Percentiles rank a stretch among this genome's conserved stretches.
phyloP scores from a whole-genome alignment of 1,140 invertebrate genomes.

The Drosophila repleta region DNA sequence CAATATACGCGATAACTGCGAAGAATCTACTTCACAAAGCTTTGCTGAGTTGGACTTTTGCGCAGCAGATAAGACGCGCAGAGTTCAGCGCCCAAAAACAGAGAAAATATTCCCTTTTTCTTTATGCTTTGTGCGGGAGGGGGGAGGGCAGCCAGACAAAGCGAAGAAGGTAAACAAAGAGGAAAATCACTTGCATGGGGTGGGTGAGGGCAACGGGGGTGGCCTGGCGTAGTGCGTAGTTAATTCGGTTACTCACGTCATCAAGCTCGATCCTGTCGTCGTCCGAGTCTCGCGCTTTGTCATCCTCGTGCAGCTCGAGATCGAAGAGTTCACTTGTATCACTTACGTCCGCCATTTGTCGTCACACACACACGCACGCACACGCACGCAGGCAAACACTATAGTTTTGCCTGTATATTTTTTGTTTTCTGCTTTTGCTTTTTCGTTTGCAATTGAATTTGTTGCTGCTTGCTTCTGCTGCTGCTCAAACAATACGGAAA shows the following conservation, averaged over 20 bases:
- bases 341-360: slow-evolving; percentile 87
- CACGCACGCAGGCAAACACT: slow-evolving; percentile 41
- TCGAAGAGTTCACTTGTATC: slow-evolving; percentile 89
- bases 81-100: slow-evolving; percentile 40
- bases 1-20: slow-evolving; percentile 45
- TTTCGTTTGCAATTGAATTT: slow-evolving; percentile 45
- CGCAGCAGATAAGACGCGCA: slow-evolving; percentile 68
- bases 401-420: slow-evolving; percentile 31
- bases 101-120: slow-evolving; percentile 23
- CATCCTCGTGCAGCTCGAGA: slow-evolving; percentile 92
- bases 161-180: slow-evolving; percentile 51
- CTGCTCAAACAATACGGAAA: slow-evolving; percentile 59
- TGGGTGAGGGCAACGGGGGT: background rate
- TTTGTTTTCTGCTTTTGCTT: slow-evolving; percentile 9
- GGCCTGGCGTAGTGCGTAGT: slow-evolving; percentile 59
- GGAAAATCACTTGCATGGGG: slow-evolving; percentile 18
- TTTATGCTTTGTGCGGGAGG: background rate
- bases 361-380: slow-evolving; percentile 29
- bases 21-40: slow-evolving; percentile 19
- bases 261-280: slow-evolving; percentile 93
- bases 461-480: slow-evolving; percentile 53
- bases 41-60: slow-evolving; percentile 66
- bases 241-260: slow-evolving; percentile 86
- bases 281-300: slow-evolving; percentile 90
- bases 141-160: slow-evolving; percentile 23